Percentiles rank a stretch among this genome's conserved stretches.
Conservation (phyloP, 1,140 invertebrate species). For the Hesperophylax magnus region DNA sequence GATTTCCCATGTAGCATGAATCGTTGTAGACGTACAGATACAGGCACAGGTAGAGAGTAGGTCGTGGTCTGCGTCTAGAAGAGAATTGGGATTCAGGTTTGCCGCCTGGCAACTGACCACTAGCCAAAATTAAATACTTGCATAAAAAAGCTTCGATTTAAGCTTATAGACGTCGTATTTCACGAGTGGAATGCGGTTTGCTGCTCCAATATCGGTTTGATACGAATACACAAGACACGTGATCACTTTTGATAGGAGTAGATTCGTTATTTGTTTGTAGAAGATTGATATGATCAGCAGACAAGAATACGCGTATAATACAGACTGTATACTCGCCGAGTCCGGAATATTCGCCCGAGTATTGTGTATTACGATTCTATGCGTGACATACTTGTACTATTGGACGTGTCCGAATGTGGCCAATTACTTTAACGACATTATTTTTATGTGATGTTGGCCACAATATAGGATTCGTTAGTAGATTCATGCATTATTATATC, state of each 20-base stretch:
- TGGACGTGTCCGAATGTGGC: conserved; percentile 3
- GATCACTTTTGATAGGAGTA: neutral
- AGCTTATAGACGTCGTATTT: too few relatives aligned
- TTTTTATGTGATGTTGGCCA: neutral
- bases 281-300: conserved; percentile 12
- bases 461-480: too few relatives aligned
- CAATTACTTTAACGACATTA: neutral
- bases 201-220: neutral
- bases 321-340: neutral
- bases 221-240: neutral
- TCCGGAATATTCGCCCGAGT: neutral
- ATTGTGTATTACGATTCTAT: neutral
- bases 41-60: neutral
- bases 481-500: too few relatives aligned
- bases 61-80: neutral
- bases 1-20: too few relatives aligned
- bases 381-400: neutral
- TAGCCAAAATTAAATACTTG: neutral
- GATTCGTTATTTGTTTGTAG: neutral
- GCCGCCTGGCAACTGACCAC: neutral
- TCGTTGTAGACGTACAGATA: too few relatives aligned
- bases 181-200: too few relatives aligned
- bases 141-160: conserved; percentile 1
- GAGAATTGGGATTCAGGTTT: neutral
- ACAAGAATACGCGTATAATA: neutral